Percentiles rank a stretch among this genome's conserved stretches.
Conservation (phyloP, 2,113 vertebrate genomes). For the Geococcyx californianus region DNA sequence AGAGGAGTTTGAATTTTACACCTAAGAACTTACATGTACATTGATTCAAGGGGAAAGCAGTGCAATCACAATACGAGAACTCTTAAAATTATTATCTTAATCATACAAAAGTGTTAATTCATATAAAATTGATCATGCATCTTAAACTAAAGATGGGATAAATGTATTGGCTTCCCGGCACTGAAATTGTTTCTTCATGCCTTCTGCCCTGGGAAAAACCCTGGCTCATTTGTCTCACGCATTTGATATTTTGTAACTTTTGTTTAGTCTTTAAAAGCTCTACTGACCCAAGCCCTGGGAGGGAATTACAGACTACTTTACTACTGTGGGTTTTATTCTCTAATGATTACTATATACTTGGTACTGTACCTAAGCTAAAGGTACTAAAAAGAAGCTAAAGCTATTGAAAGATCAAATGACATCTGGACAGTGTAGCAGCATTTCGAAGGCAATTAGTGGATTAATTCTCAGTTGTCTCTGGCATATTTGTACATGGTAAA, state of each 20-base stretch:
- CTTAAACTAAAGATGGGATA: neutral
- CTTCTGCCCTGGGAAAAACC: neutral
- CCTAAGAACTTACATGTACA: neutral
- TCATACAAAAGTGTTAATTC: neutral
- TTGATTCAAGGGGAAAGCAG: neutral
- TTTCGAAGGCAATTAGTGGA: neutral
- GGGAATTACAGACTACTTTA: neutral
- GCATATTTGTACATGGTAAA: neutral
- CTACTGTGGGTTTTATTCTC: neutral
- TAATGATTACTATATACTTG: neutral
- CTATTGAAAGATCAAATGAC: neutral
- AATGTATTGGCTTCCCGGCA: neutral
- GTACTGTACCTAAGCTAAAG: neutral
- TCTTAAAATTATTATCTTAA: neutral
- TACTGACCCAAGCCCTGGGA: neutral
- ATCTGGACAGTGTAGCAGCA: neutral
- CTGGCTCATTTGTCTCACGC: neutral
- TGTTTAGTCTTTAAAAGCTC: neutral
- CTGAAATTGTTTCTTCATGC: neutral
- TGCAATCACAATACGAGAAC: neutral
- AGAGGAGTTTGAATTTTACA: neutral
- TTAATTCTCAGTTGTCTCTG: neutral
- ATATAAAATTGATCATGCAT: neutral
- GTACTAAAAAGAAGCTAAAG: neutral
- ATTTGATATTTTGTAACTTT: neutral